Percentiles rank a stretch among this genome's conserved stretches.
Evolutionary conservation across 2,888 invertebrate species (phyloP).

Genomic region (Erebia palarica): DNA sequence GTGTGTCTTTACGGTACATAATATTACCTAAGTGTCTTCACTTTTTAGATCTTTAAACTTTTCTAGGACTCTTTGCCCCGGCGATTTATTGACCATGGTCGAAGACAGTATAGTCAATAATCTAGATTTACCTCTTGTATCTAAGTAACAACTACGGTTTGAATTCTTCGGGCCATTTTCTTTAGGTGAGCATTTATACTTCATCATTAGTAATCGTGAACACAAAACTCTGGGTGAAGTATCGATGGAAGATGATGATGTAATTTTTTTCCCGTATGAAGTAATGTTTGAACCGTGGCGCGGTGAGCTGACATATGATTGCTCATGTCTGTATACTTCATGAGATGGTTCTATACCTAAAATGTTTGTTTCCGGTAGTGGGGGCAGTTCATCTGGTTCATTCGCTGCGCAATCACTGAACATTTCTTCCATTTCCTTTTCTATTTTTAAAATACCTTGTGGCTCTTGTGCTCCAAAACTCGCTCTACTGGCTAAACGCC

Average conservation of each 20-base stretch:
- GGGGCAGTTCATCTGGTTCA: conserved; percentile 56
- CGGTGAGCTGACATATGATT: conserved; percentile 62
- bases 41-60: conserved; percentile 61
- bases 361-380: conserved; percentile 56
- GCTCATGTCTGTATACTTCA: conserved; percentile 58
- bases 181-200: conserved; percentile 47
- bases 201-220: conserved; percentile 55
- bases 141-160: conserved; percentile 19
- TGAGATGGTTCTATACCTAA: conserved; percentile 45
- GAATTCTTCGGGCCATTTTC: conserved; percentile 44
- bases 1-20: no score
- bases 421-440: conserved; percentile 36
- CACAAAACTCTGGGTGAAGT: conserved; percentile 60
- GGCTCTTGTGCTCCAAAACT: conserved; percentile 64
- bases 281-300: conserved; percentile 55
- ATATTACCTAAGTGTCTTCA: conserved; percentile 44
- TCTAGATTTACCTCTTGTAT: conserved; percentile 42
- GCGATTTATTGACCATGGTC: conserved; percentile 49
- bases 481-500: conserved; percentile 50
- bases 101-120: conserved; percentile 56
- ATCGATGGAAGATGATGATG: conserved; percentile 58
- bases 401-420: conserved; percentile 44
- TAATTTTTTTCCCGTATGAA: conserved; percentile 50
- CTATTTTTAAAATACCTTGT: conserved; percentile 55
- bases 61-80: conserved; percentile 61